Conservation (phyloP, 2,113 vertebrate species). For the Oryzias curvinotus region DNA sequence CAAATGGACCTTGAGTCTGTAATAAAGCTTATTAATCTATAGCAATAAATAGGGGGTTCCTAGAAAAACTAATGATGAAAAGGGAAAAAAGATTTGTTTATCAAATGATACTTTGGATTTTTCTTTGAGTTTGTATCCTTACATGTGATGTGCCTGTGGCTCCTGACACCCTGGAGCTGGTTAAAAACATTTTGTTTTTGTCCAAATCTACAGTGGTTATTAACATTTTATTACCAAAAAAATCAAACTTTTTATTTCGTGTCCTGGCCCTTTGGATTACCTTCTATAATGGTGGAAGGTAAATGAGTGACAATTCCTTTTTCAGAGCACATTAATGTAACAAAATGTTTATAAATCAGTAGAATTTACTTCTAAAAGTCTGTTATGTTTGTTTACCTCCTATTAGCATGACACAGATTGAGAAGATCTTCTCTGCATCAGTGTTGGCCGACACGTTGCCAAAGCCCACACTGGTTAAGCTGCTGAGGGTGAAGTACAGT, state of each 20-base stretch:
- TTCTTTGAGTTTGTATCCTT: background rate
- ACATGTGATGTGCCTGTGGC: conserved; percentile 17
- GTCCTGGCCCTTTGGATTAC: background rate
- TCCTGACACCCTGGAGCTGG: conserved; percentile 51
- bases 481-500: conserved; percentile 97
- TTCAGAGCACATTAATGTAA: no score
- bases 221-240: no score
- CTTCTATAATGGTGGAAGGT: background rate
- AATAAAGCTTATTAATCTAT: no score
- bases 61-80: no score
- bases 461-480: conserved; percentile 96
- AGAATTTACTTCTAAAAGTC: background rate
- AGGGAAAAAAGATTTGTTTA: no score
- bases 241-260: no score
- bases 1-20: no score
- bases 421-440: conserved; percentile 96
- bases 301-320: no score
- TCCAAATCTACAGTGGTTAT: conserved; percentile 9
- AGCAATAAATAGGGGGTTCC: no score
- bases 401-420: conserved; percentile 96
- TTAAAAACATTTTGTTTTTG: conserved; percentile 68
- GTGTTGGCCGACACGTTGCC: conserved; percentile 98
- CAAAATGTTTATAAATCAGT: background rate
- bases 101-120: no score
- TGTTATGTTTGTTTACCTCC: conserved; percentile 78